Base-by-base conservation (phyloP, 1,140 invertebrate species). In the Drosophila bocqueti region DNA sequence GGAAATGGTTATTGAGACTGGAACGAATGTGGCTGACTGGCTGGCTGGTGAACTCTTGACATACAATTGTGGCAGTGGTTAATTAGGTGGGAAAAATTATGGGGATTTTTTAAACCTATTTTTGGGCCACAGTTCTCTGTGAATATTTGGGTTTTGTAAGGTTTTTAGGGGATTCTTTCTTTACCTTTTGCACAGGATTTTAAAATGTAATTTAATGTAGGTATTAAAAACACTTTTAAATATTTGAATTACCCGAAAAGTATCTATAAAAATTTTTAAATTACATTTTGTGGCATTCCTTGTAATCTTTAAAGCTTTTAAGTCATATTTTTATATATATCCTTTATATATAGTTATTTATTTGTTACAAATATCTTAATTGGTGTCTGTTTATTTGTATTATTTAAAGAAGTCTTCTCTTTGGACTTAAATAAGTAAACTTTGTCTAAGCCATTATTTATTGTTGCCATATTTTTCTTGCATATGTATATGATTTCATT, bases 11-110 rank as follows among this genome's bases (percentile, higher is more conserved):
- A 72, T 72, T 72, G 50, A 66, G 75, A 78, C 50, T 78, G 66
- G 43, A 58, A 50, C 76, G 57, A 49, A 75, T 65, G 40, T 26
- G 38, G 36, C 10, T 18, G 34, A 13, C 34, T 11, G 34, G 34
- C 11, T 11, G 31, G 42, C 36, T 42, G 45, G 29, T 63, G 57
- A 75, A 80, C 76, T 75, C 52, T 79, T 80, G 76, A 67, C 78
- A 74, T 38, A 73, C 62, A 79, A 74, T 60, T 71, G 15, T 31
- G 46, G 38, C 21, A 31, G 42, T 36, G 24, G 42, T 68, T 79
- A 66, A 79, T 79, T 52, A 73, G 52, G 18, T 55, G 42, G 21
- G 47, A 34, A 57, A 62, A 43, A 72, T 55, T 43, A 73, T 13
- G 18, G 21, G 2, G 1, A 43, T 4, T 52, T 21, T 21, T 45